These are phyloP conservation scores for Paracentrotus lividus DNA, from an alignment of 53 echinoderm and acorn worm species.

Conservation along the genomic window DNA sequence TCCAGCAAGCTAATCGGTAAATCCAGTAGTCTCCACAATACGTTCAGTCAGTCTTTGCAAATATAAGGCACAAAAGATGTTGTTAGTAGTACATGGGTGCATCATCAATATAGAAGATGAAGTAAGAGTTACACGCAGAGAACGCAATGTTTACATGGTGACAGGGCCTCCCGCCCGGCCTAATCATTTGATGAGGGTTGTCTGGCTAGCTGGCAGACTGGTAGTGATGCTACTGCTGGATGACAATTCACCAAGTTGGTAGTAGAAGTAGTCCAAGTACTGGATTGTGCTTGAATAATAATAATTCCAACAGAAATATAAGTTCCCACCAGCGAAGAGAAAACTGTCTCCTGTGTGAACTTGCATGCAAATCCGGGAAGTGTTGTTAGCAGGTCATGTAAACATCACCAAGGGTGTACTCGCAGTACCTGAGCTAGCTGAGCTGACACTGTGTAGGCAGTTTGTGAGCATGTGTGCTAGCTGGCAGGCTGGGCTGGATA, in stretches of 20 bases:
- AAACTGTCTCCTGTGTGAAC: slow-evolving; percentile 56
- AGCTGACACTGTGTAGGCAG: too few relatives aligned
- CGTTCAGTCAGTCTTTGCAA: slow-evolving; percentile 1
- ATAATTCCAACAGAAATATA: slow-evolving; percentile 18
- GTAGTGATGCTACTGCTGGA: slow-evolving; percentile 22
- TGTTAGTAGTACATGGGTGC: neutral
- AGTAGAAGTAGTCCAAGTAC: neutral
- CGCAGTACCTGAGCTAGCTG: slow-evolving; percentile 51
- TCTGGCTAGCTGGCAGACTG: slow-evolving; percentile 9
- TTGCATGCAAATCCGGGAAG: slow-evolving; percentile 72
- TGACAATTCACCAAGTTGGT: neutral
- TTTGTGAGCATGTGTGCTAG: slow-evolving; percentile 30
- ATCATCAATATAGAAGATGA: slow-evolving; percentile 4
- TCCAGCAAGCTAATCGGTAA: slow-evolving; percentile 6
- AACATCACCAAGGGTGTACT: slow-evolving; percentile 71
- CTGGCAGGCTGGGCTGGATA: neutral
- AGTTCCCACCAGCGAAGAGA: slow-evolving; percentile 52
- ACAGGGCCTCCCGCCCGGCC: slow-evolving; percentile 31
- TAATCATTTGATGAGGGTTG: neutral
- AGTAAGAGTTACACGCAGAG: neutral
- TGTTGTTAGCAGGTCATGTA: slow-evolving; percentile 75
- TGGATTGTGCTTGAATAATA: neutral
- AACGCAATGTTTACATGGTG: slow-evolving; percentile 53
- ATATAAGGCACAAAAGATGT: slow-evolving; percentile 52
- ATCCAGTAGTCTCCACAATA: neutral